Base-by-base conservation (phyloP, 2,888 invertebrate genomes). In the Pandemis heparana region DNA sequence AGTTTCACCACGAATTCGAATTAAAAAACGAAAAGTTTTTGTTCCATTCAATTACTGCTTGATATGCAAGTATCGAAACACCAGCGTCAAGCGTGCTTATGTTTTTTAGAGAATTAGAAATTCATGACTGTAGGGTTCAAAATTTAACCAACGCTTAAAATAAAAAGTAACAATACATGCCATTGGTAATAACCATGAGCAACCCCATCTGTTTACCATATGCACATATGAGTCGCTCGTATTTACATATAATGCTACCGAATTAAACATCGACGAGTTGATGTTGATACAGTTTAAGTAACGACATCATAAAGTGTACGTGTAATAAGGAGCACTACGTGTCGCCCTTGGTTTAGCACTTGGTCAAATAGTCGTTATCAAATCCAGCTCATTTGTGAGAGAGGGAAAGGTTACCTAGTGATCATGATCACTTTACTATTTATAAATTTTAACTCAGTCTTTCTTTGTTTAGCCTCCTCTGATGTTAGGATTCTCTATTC, bases 291-390 rank as follows among this genome's bases (percentile, higher is more conserved):
- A 70, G 69, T 77, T 75, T 59, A 77, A 79, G 70, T 79, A 79
- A 79, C 76, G 75, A 74, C 75, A 70, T 64, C 23, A 41, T 53
- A 41, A 61, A 63, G 69, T 61, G 51, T 60, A 74, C 67, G 66
- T 16, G 12, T 70, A 79, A 78, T 75, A 70, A 75, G 75, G 78
- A 80, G 81, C 79, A 80, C 80, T 80, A 78, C 77, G 76, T 77
- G 77, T 78, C 82, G 87, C 87, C 89, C 89, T 91, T 89, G 88
- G 84, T 70, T 23, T 77, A 77, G 83, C 92, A 92, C 87, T 90
- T 92, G 91, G 81, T 79, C 83, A 90, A 92, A 92, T 82, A 91
- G 64, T 67, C 79, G 83, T 84, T 85, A 89, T 87, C 82, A 85
- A 85, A 87, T 85, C 78, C 78, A 83, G 84, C 84, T 82, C 80